These are phyloP conservation scores for Porites cylindrica DNA, from an alignment of 92 coral and sea anemone species.

Conservation along the genomic window DNA sequence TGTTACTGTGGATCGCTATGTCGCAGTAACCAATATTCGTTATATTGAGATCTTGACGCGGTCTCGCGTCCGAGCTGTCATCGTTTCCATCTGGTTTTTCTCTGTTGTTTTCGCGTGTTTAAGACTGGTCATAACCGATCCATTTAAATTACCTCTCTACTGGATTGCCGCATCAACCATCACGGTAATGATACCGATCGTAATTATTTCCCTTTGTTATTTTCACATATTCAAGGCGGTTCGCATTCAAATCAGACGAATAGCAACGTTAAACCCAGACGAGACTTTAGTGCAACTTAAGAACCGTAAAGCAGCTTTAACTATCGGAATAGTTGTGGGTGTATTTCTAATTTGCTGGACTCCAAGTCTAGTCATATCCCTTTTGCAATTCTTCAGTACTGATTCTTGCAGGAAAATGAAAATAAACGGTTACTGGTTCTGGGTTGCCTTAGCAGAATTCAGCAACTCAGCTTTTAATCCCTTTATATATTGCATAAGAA, in stretches of 20 bases:
- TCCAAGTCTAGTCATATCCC: conserved; percentile 59
- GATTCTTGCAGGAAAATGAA: conserved; percentile 39
- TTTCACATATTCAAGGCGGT: conserved; percentile 52
- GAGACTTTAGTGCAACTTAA: conserved; percentile 40
- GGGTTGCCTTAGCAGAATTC: conserved; percentile 61
- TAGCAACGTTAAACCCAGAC: conserved; percentile 27
- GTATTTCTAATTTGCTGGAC: conserved; percentile 60
- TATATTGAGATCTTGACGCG: conserved; percentile 43
- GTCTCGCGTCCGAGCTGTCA: conserved; percentile 14
- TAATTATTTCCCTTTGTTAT: conserved; percentile 52
- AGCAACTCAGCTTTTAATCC: conserved; percentile 65
- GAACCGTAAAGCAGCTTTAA: conserved; percentile 58
- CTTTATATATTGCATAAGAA: conserved; percentile 58
- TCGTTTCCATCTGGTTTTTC: conserved; percentile 47
- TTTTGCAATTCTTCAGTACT: conserved; percentile 43
- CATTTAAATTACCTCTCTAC: conserved; percentile 44
- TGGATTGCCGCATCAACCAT: conserved; percentile 54
- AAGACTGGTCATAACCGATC: conserved; percentile 49
- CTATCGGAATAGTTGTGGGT: conserved; percentile 57
- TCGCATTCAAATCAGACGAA: conserved; percentile 36
- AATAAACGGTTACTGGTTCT: conserved; percentile 51
- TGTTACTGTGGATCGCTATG: conserved; percentile 63
- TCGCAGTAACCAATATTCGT: conserved; percentile 45
- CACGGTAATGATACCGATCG: conserved; percentile 24
- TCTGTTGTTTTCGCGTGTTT: conserved; percentile 56